Evolutionary conservation across 2,888 invertebrate genomes (phyloP).

Genomic region (Helleia helle): DNA sequence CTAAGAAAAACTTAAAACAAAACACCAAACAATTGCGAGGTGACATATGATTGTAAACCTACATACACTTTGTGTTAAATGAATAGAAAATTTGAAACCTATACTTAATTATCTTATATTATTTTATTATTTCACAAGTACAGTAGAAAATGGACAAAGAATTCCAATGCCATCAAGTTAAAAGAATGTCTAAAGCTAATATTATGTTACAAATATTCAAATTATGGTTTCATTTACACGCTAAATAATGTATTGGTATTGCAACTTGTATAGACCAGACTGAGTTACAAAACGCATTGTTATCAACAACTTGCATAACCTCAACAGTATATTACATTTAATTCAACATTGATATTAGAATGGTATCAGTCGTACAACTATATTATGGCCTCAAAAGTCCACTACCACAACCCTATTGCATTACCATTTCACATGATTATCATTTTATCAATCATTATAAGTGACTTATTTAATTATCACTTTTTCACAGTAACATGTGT

Average conservation of each 20-base stretch:
- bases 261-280: constrained; percentile 5
- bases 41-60: constrained; percentile 19
- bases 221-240: constrained; percentile 21
- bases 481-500: constrained; percentile 48
- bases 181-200: constrained; percentile 57
- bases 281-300: not conserved
- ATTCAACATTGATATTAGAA: constrained; percentile 22
- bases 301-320: not conserved
- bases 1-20: constrained; percentile 17
- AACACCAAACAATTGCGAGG: constrained; percentile 33
- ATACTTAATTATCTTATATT: constrained; percentile 20
- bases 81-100: constrained; percentile 17
- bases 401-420: constrained; percentile 38
- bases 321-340: constrained; percentile 19
- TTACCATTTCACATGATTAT: constrained; percentile 15
- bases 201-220: constrained; percentile 34
- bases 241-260: constrained; percentile 4
- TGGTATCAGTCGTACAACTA: constrained; percentile 42
- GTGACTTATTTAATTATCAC: constrained; percentile 53
- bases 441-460: constrained; percentile 39
- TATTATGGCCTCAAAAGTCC: constrained; percentile 48
- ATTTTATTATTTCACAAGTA: constrained; percentile 34
- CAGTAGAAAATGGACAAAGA: constrained; percentile 45
- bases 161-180: constrained; percentile 39
- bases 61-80: constrained; percentile 12